These are phyloP conservation scores for Eidolon dupreanum DNA, from an alignment of 2,797 vertebrate genomes.

Conservation along the genomic window DNA sequence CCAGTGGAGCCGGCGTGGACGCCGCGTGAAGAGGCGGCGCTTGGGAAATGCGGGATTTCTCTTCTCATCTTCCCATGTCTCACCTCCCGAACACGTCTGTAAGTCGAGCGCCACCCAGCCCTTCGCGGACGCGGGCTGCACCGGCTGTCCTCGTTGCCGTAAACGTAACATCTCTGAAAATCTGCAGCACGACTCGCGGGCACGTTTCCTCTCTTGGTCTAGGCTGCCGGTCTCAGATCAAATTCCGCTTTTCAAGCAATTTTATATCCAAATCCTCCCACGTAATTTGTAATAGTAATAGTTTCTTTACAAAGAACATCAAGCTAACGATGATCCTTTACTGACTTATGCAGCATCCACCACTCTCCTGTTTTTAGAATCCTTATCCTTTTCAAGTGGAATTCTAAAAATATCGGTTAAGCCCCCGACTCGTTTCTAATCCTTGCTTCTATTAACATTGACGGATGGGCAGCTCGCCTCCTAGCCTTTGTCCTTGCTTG, in stretches of 20 bases:
- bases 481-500: slow-evolving; percentile 78
- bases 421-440: slow-evolving; percentile 86
- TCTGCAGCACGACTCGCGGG: slow-evolving; percentile 46
- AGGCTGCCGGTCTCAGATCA: slow-evolving; percentile 78
- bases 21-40: background rate
- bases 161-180: background rate
- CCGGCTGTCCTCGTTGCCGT: fast-evolving
- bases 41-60: background rate
- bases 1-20: fast-evolving
- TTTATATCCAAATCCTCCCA: slow-evolving; percentile 81
- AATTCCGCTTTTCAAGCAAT: slow-evolving; percentile 84
- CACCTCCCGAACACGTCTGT: background rate
- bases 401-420: slow-evolving; percentile 87
- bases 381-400: slow-evolving; percentile 82
- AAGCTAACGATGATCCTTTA: slow-evolving; percentile 81
- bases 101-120: background rate
- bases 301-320: slow-evolving; percentile 77
- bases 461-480: slow-evolving; percentile 65
- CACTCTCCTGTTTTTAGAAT: slow-evolving; percentile 77
- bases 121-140: background rate
- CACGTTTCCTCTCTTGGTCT: slow-evolving; percentile 69
- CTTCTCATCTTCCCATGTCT: background rate
- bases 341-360: slow-evolving; percentile 63
- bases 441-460: slow-evolving; percentile 77
- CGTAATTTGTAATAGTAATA: slow-evolving; percentile 71